phyloP scores from a whole-genome alignment of 2,888 invertebrate genomes.

The Liodrosophila aerea region DNA sequence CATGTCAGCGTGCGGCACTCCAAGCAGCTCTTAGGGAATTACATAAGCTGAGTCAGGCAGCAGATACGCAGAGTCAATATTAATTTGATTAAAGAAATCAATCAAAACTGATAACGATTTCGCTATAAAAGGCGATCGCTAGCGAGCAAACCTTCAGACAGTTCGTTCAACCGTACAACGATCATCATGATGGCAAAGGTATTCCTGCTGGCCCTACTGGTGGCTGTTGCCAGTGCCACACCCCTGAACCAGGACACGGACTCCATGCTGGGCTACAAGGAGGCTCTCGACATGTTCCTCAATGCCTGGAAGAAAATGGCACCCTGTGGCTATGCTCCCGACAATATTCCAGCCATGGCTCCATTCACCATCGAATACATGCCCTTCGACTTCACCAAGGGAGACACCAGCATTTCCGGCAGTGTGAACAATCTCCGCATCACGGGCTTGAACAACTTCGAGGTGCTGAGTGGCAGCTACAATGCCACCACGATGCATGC shows the following conservation, averaged over 20 bases:
- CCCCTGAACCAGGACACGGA: constrained; percentile 28
- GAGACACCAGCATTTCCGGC: constrained; percentile 47
- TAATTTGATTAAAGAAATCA: constrained; percentile 29
- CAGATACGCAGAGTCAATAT: constrained; percentile 19
- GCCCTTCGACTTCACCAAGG: constrained; percentile 19
- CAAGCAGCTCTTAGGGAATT: no score
- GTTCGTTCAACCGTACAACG: constrained; percentile 1
- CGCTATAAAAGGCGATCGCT: constrained; percentile 7
- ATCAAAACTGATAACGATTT: constrained; percentile 2
- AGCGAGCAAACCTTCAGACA: constrained; percentile 10
- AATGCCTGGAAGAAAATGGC: constrained; percentile 59
- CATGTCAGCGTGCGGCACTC: neutral
- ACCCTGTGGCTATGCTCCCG: constrained; percentile 67
- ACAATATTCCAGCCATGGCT: constrained; percentile 62
- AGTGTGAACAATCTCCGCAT: constrained; percentile 60
- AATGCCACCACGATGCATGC: constrained; percentile 43
- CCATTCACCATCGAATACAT: constrained; percentile 45
- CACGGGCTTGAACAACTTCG: constrained; percentile 58
- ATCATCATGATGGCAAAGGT: constrained; percentile 8
- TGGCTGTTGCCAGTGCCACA: constrained; percentile 17
- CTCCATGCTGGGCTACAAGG: constrained; percentile 38
- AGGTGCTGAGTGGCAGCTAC: constrained; percentile 48
- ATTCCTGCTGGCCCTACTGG: constrained; percentile 38
- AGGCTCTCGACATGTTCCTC: constrained; percentile 48
- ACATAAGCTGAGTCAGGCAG: neutral